Evolutionary conservation across 2,797 vertebrate species (phyloP), one percentile per base, ranked within the genome.

Genomic region (Dipus sagitta): DNA sequence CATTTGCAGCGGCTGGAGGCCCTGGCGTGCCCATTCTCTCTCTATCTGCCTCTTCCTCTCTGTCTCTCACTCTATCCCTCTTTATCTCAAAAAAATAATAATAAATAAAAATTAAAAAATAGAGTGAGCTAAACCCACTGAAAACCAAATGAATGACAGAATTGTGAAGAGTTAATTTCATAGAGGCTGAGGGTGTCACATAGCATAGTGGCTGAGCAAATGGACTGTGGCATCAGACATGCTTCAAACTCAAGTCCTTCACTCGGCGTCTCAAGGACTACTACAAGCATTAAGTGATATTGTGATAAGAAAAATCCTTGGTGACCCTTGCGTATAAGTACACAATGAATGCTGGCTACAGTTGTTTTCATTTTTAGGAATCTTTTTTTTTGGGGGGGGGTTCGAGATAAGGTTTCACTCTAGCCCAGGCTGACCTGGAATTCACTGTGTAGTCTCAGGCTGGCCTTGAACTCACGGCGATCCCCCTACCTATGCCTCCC

Each of bases 331-430:
- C 20, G 23, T 2, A 42, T 28, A 85, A 90, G 28, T 65, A 8
- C 32, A 78, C 24, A 64, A 86, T 75, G 91, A 88, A 52, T 77
- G 20, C 30, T 93, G 65, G 42, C 52, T 94, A 28, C 15, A 34
- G 32, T 77, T 65, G 12, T 75, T 88, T 93, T 60, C 4, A 64
- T 87, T 76, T 93, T 84, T 42, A 89, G 47, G 8, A 68, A 74
- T 77, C n/a, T n/a, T n/a, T 76, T 87, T 38, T 38, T 38, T 3
- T 38, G 38, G 3, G 38, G 38, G 38, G 38, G 38, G 38, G 38
- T 38, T 38, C 38, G 6, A 38, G 38, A 6, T 38, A 38, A 38
- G 38, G 38, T 38, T 38, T 38, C 38, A 38, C 38, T 38, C 38
- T 38, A 3, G 38, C 6, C 38, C 3, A 38, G 38, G 38, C 38